These are phyloP conservation scores for Andinoacara biseriatus DNA, from an alignment of 2,113 vertebrate species.

Conservation along the genomic window DNA sequence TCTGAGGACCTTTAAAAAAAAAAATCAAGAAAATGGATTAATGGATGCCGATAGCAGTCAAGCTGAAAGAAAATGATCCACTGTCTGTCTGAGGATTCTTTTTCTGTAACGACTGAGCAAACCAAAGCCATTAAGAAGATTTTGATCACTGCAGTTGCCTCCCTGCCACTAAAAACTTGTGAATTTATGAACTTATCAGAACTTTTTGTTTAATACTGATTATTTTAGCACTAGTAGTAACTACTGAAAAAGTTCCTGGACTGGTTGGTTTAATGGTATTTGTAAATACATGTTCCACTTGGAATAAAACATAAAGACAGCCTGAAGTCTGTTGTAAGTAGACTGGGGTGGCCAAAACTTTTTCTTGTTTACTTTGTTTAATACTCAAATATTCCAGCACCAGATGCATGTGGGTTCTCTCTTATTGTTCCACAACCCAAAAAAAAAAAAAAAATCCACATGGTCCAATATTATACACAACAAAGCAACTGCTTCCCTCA, in stretches of 20 bases:
- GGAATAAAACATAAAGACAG: neutral
- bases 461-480: neutral
- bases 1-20: no score
- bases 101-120: constrained; percentile 5
- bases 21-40: neutral
- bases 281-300: neutral
- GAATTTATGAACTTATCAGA: no score
- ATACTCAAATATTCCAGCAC: neutral
- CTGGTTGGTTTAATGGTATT: neutral
- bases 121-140: neutral
- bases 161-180: neutral
- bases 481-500: neutral
- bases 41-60: neutral
- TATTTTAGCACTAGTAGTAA: neutral
- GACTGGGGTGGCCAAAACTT: neutral
- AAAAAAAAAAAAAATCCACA: neutral
- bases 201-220: no score
- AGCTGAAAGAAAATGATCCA: neutral
- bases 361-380: neutral
- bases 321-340: neutral
- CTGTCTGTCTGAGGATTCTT: neutral
- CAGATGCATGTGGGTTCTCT: neutral
- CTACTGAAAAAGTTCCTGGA: neutral
- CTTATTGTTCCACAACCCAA: neutral
- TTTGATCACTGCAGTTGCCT: neutral